Base-by-base conservation (phyloP, 2,113 vertebrate genomes). In the Myxocyprinus asiaticus region DNA sequence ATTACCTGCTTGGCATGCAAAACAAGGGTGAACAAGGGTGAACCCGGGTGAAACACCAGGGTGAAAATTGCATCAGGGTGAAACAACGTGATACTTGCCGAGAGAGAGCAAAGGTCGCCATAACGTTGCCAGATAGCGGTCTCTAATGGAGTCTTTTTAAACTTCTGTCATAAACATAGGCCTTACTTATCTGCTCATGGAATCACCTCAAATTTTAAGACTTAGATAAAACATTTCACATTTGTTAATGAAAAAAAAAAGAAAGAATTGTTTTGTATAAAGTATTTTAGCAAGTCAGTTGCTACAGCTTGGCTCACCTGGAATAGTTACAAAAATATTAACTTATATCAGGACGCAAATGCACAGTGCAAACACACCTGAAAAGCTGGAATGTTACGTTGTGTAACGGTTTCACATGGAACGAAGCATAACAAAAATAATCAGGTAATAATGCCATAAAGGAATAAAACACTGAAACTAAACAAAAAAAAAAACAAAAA, bases 81-180 rank as follows among this genome's bases (percentile, higher is more conserved):
- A 87, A 85, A 87, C 64, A 87, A 85, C 83, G 84, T 83, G 84
- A 86, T 86, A 87, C 82, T 87, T 80, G 81, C 81, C 79, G 84
- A 87, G 84, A 87, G 22, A 33, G 82, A 81, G 12, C 82, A 79
- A 84, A 84, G 84, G 77, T 81, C 77, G 51, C 15, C 17, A 8
- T 11, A 73, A 50, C 51, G 43, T 43, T 70, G 43, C 15, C 53
- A 85, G 84, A 85, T 76, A 80, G 42, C 47, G 22, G 66, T 50
- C 45, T 66, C 79, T 72, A 48, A 44, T 76, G 68, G 58, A 78
- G 69, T 44, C 68, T 11, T 69, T 79, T 15, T n/a, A 67, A 61
- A 62, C 64, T 66, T 12, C 77, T 51, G 22, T 48, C 67, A 76
- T 75, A 14, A 79, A 76, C 77, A 47, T 4, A 1, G 17, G 22